Evolutionary conservation across 2,888 invertebrate genomes (phyloP).

Genomic region (Branchipolynoe longqiensis): DNA sequence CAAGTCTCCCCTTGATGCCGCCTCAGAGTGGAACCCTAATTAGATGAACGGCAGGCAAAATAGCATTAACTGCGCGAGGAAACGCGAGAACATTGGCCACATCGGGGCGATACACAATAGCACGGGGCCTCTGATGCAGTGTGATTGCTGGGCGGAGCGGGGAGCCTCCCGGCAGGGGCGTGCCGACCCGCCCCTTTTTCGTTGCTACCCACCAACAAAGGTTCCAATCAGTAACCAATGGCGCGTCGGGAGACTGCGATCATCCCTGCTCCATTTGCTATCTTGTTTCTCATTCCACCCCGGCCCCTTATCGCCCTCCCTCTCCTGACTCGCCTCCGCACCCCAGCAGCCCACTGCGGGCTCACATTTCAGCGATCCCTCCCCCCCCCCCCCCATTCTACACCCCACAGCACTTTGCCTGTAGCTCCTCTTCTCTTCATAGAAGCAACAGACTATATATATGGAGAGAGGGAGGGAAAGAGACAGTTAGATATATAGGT

Average conservation of each 20-base stretch:
- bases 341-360: background rate
- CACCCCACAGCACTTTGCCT: no score
- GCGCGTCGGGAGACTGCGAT: conserved; percentile 3
- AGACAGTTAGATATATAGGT: no score
- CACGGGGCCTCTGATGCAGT: conserved; percentile 16
- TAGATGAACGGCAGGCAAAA: conserved; percentile 39
- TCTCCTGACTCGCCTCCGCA: no score
- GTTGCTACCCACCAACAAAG: conserved; percentile 11
- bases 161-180: background rate
- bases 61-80: conserved; percentile 46
- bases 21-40: conserved; percentile 24
- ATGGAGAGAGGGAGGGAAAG: no score
- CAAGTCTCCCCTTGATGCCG: conserved; percentile 13
- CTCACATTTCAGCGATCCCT: conserved; percentile 40
- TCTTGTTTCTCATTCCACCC: conserved; percentile 39
- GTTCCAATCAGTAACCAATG: conserved; percentile 43
- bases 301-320: conserved; percentile 27
- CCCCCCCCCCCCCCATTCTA: no score
- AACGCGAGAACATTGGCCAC: background rate
- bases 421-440: no score
- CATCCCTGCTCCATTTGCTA: conserved; percentile 38
- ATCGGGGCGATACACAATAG: conserved; percentile 37
- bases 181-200: background rate
- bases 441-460: no score
- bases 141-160: conserved; percentile 17